These are phyloP conservation scores for Mechanitis messenoides DNA, from an alignment of 2,888 invertebrate species.

Conservation along the genomic window DNA sequence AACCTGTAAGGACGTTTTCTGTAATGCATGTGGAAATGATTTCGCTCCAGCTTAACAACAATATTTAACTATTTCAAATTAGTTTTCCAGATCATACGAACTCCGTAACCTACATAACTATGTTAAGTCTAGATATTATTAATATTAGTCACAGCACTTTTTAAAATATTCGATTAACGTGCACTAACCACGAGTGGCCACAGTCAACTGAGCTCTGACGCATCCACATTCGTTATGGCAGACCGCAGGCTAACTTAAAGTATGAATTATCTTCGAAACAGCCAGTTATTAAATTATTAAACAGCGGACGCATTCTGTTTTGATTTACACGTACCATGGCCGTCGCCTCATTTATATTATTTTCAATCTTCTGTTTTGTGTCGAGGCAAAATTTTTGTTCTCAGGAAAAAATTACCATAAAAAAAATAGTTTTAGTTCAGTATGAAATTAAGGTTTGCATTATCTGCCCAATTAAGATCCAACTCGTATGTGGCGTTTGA, in stretches of 20 bases:
- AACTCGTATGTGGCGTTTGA: too few species aligned
- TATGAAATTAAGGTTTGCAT: too few species aligned
- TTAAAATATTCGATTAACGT: conserved; percentile 28
- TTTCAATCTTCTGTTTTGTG: too few species aligned
- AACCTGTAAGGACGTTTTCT: conserved; percentile 74
- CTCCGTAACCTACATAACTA: conserved; percentile 29
- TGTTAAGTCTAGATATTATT: conserved; percentile 15
- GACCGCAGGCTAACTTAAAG: conserved; percentile 45
- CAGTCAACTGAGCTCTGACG: conserved; percentile 37
- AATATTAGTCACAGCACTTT: conserved; percentile 23
- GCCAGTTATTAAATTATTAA: conserved; percentile 63
- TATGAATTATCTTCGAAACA: conserved; percentile 57
- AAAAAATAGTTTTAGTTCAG: too few species aligned
- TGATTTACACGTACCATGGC: background rate
- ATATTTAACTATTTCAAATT: conserved; percentile 42
- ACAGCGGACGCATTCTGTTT: conserved; percentile 31
- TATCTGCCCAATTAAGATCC: too few species aligned
- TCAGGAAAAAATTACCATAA: too few species aligned
- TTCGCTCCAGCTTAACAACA: conserved; percentile 71
- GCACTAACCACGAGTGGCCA: conserved; percentile 49
- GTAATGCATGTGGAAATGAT: conserved; percentile 74
- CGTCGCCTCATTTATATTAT: conserved; percentile 3
- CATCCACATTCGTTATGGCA: conserved; percentile 49
- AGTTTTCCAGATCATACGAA: conserved; percentile 34
- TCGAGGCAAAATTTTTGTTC: too few species aligned